Base-by-base conservation (phyloP, 2,888 invertebrate genomes). In the Drosophila robusta region DNA sequence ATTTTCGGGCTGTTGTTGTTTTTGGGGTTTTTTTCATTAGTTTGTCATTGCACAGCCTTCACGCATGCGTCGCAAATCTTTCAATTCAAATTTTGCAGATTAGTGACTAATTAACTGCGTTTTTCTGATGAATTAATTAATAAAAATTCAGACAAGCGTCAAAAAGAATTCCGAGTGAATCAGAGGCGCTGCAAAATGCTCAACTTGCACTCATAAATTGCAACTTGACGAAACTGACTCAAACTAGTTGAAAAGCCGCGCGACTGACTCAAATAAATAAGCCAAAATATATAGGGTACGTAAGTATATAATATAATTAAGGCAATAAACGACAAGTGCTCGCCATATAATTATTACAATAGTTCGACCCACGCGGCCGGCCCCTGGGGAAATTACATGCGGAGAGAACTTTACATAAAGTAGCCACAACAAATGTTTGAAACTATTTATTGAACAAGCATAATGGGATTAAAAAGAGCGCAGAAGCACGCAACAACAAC, bases 11-110 rank as follows among this genome's bases (percentile, higher is more conserved):
- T 46, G 46, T 68, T 67, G 41, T 54, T 72, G 44, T 51, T 67
- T 42, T 38, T 41, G 41, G n/a, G 5, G 47, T 52, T 58, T 47
- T 62, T 54, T 29, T 29, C 29, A 47, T 60, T 55, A 55, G 62
- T 49, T 66, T 77, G 67, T 75, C 65, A 75, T 60, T 78, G 80
- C 46, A 42, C 74, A 78, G 72, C 80, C 80, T 80, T 81, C 81
- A 66, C 72, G 79, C 81, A 83, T 72, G 75, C 81, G 66, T 54
- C 24, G 18, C 12, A 38, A 34, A 49, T 52, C 16, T 51, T 11
- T 36, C 4, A 42, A 57, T 18, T 32, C 3, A 52, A 39, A 9
- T 49, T 39, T 46, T n/a, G 32, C 34, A 38, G n/a, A 52, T 41
- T 22, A 6, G 22, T 54, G 42, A 57, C 52, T 46, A 29, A 56